phyloP scores from a whole-genome alignment of 2,888 invertebrate species.

The Gortyna flavago region DNA sequence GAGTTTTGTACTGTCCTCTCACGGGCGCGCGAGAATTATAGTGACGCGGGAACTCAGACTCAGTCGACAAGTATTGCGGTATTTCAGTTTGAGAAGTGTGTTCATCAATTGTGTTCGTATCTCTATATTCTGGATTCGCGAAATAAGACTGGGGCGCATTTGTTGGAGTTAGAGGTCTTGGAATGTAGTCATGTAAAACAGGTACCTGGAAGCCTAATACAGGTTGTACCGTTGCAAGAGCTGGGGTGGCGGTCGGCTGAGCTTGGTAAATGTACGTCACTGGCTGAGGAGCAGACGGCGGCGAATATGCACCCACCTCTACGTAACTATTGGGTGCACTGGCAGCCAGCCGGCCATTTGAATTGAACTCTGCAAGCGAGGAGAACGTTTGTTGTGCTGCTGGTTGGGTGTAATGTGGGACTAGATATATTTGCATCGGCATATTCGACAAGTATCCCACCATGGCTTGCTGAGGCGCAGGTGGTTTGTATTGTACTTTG shows the following conservation, averaged over 20 bases:
- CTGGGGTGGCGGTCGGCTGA: conserved; percentile 77
- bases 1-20: conserved; percentile 74
- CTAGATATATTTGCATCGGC: conserved; percentile 87
- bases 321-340: conserved; percentile 72
- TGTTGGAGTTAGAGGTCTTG: conserved; percentile 75
- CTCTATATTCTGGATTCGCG: conserved; percentile 74
- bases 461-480: conserved; percentile 79
- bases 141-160: conserved; percentile 77
- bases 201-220: conserved; percentile 81
- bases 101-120: conserved; percentile 79
- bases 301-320: conserved; percentile 78
- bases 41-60: conserved; percentile 77
- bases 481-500: conserved; percentile 71
- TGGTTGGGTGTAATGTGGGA: conserved; percentile 83
- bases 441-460: conserved; percentile 86
- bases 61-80: conserved; percentile 73
- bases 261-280: conserved; percentile 78
- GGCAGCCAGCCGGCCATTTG: conserved; percentile 47
- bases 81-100: conserved; percentile 75
- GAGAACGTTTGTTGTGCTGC: conserved; percentile 68
- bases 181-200: conserved; percentile 74
- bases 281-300: conserved; percentile 71
- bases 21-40: conserved; percentile 80
- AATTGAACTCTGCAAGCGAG: conserved; percentile 64
- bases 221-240: conserved; percentile 77